Conservation (phyloP, 2,797 vertebrate species). For the Propithecus deckenii region DNA sequence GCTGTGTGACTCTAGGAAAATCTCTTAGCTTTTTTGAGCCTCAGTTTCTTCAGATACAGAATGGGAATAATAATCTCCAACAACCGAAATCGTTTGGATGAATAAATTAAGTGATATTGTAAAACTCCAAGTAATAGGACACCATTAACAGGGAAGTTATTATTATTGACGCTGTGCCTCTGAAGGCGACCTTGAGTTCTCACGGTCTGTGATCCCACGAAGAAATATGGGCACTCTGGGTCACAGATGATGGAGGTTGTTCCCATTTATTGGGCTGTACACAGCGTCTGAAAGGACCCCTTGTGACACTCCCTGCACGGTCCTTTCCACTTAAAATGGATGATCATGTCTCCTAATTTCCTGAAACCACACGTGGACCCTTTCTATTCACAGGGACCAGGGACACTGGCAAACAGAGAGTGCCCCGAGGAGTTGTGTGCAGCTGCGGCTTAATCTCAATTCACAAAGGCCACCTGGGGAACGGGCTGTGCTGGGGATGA, state of each 20-base stretch:
- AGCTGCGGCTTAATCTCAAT: constrained; percentile 63
- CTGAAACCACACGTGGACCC: background rate
- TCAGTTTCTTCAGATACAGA: background rate
- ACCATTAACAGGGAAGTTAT: background rate
- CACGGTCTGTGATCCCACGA: background rate
- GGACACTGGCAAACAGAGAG: background rate
- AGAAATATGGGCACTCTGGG: background rate
- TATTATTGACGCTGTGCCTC: too few relatives aligned
- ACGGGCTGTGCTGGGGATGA: background rate
- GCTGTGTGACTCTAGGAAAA: background rate
- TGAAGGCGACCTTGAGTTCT: background rate
- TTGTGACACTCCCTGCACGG: background rate
- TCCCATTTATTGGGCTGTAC: background rate
- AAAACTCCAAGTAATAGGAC: background rate
- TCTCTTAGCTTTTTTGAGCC: background rate
- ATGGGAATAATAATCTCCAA: background rate
- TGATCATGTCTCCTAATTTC: background rate
- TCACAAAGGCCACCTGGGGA: constrained; percentile 62
- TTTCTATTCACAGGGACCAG: background rate
- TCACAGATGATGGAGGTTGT: too few relatives aligned
- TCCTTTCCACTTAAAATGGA: background rate
- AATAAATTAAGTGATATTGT: background rate
- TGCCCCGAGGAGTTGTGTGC: background rate
- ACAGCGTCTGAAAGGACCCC: background rate
- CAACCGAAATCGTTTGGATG: background rate